These are phyloP conservation scores for Eciton burchellii DNA, from an alignment of 1,140 invertebrate species.

Conservation along the genomic window DNA sequence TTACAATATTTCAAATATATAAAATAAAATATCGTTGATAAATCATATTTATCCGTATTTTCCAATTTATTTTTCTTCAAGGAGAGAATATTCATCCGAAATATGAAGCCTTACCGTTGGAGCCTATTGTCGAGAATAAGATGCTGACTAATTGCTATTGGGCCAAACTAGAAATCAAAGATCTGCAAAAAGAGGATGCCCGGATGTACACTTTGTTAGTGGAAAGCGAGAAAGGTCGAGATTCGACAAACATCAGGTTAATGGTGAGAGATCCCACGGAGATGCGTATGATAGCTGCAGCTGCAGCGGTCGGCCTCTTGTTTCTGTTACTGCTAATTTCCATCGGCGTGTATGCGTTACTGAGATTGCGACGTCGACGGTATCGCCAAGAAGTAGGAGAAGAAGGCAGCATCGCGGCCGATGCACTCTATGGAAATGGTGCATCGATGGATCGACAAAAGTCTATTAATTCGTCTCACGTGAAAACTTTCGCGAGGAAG, in stretches of 20 bases:
- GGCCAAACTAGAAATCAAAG: constrained; percentile 83
- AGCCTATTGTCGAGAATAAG: constrained; percentile 82
- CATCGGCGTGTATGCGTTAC: constrained; percentile 76
- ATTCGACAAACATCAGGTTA: constrained; percentile 81
- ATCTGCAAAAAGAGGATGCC: constrained; percentile 81
- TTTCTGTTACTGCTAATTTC: constrained; percentile 79
- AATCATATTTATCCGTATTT: background rate
- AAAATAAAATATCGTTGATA: background rate
- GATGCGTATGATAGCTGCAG: constrained; percentile 80
- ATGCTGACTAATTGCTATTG: constrained; percentile 83
- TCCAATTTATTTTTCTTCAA: background rate
- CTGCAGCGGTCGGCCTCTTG: constrained; percentile 78
- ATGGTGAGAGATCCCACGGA: constrained; percentile 82
- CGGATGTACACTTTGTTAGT: constrained; percentile 82
- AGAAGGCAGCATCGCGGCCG: constrained; percentile 82
- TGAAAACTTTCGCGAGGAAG: constrained; percentile 76
- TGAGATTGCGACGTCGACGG: constrained; percentile 77
- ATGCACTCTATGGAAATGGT: constrained; percentile 79
- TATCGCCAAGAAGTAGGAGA: constrained; percentile 81
- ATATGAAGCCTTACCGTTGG: constrained; percentile 82
- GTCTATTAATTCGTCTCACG: constrained; percentile 60
- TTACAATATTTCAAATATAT: too few relatives aligned
- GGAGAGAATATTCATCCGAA: constrained; percentile 82
- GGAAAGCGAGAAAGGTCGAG: constrained; percentile 82
- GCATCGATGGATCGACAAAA: constrained; percentile 74